phyloP scores from a whole-genome alignment of 2,113 vertebrate genomes.

The Solea senegalensis region DNA sequence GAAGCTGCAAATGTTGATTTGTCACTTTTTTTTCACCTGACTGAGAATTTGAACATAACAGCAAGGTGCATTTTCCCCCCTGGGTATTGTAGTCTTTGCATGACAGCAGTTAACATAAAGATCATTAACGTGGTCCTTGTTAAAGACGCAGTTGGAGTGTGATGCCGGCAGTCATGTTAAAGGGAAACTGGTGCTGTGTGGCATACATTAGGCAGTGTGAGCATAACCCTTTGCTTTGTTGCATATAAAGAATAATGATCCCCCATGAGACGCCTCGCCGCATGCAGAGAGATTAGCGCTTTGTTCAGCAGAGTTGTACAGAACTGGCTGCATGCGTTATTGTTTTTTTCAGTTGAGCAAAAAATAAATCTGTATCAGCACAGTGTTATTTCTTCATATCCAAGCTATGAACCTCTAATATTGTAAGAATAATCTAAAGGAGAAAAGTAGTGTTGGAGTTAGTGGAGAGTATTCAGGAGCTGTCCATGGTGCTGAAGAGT shows the following conservation, averaged over 20 bases:
- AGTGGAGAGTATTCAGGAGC: conserved; percentile 20
- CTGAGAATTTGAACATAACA: background rate
- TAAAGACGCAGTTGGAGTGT: background rate
- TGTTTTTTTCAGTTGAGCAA: conserved; percentile 9
- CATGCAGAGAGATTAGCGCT: conserved; percentile 47
- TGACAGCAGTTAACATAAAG: conserved; percentile 1
- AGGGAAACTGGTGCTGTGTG: conserved; percentile 23
- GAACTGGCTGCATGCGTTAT: conserved; percentile 10
- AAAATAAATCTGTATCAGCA: background rate
- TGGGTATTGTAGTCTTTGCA: background rate
- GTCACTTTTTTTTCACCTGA: conserved; percentile 9
- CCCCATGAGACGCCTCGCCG: conserved; percentile 47
- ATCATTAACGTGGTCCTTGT: background rate
- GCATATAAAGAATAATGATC: conserved; percentile 66
- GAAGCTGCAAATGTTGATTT: conserved; percentile 8
- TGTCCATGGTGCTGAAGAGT: conserved; percentile 68
- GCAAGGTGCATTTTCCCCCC: too few species aligned
- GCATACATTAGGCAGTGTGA: conserved; percentile 16
- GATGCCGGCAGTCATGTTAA: conserved; percentile 6
- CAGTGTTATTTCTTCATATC: background rate
- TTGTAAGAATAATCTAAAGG: background rate
- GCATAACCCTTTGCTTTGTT: conserved; percentile 29
- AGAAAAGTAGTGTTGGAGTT: background rate
- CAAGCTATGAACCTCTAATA: conserved; percentile 2
- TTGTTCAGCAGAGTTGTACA: conserved; percentile 43